Evolutionary conservation across 2,797 vertebrate genomes (phyloP).

Genomic region (Poecilia wingei): DNA sequence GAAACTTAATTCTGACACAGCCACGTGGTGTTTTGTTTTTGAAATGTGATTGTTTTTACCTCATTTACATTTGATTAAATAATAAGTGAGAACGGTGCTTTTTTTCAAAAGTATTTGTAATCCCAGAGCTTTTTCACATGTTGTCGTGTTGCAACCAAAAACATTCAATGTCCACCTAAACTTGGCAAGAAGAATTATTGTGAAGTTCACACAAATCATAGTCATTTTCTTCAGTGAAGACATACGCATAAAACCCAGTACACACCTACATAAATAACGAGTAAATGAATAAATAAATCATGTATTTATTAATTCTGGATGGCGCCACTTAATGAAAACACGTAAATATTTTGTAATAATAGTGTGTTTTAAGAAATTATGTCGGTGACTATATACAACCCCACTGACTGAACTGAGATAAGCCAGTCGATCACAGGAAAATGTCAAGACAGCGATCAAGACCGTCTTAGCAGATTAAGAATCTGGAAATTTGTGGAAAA

Average conservation of each 20-base stretch:
- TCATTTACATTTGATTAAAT: neutral
- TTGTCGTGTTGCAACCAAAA: neutral
- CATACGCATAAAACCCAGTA: neutral
- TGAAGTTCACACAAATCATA: neutral
- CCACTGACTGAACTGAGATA: neutral
- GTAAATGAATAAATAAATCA: neutral
- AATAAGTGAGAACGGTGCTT: neutral
- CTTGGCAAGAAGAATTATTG: neutral
- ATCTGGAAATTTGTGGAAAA: neutral
- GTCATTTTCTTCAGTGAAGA: neutral
- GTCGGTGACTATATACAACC: neutral
- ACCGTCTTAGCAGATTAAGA: neutral
- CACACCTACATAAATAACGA: neutral
- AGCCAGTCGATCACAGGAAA: neutral
- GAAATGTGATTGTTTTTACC: neutral
- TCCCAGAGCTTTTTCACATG: neutral
- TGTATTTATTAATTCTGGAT: neutral
- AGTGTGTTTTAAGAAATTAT: neutral
- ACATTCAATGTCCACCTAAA: neutral
- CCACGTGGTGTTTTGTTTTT: conserved; percentile 4
- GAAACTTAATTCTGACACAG: conserved; percentile 34
- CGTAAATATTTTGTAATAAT: neutral
- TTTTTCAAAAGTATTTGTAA: neutral
- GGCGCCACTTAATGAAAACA: neutral
- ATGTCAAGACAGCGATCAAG: neutral